A percentile compares a stretch with the other conserved stretches of the same genome.
phyloP scores from a whole-genome alignment of 2,113 vertebrate genomes.

The Zootoca vivipara region DNA sequence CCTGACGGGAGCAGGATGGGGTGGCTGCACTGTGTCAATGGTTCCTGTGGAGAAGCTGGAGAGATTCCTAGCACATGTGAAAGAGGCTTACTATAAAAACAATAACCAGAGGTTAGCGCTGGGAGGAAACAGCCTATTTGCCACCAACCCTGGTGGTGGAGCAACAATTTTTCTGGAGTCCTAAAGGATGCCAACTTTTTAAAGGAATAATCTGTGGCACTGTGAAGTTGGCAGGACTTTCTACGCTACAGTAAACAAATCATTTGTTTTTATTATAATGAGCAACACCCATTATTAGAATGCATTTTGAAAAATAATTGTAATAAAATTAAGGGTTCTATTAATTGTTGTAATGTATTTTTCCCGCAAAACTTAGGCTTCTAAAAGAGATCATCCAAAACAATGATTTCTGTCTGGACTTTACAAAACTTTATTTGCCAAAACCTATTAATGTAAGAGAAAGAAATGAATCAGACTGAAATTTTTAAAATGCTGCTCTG shows the following conservation, averaged over 20 bases:
- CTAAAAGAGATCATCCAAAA: constrained; percentile 37
- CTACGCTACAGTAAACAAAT: constrained; percentile 68
- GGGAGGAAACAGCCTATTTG: constrained; percentile 86
- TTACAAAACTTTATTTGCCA: constrained; percentile 50
- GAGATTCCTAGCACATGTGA: constrained; percentile 84
- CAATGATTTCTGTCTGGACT: constrained; percentile 26
- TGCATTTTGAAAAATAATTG: constrained; percentile 57
- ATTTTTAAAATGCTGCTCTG: constrained; percentile 45
- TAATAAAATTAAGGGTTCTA: constrained; percentile 43
- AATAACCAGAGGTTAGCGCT: constrained; percentile 65
- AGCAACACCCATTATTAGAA: constrained; percentile 68
- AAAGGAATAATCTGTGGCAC: constrained; percentile 67
- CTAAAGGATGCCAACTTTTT: constrained; percentile 70
- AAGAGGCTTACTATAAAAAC: constrained; percentile 82
- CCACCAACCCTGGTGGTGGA: constrained; percentile 91
- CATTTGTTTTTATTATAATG: constrained; percentile 63
- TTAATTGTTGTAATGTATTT: constrained; percentile 55
- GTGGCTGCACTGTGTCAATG: constrained; percentile 95
- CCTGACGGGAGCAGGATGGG: constrained; percentile 97
- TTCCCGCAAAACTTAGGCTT: constrained; percentile 50
- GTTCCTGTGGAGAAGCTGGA: constrained; percentile 85
- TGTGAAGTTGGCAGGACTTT: constrained; percentile 70
- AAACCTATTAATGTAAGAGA: constrained; percentile 36
- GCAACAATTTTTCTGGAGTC: constrained; percentile 87
- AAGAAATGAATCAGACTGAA: constrained; percentile 38